phyloP scores from a whole-genome alignment of 2,888 invertebrate genomes.

The Noctuana brunneofusca region DNA sequence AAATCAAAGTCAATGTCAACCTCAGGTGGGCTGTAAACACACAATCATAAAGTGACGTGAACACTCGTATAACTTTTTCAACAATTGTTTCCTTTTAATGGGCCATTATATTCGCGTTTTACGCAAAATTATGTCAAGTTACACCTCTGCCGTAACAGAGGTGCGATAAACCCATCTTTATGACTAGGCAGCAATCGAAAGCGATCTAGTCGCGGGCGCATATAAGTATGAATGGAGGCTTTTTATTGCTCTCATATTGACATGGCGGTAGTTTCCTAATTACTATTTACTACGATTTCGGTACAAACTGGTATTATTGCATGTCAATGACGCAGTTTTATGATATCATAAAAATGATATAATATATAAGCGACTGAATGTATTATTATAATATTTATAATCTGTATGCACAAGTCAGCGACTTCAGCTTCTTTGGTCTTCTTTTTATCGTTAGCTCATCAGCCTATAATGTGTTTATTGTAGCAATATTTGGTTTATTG shows the following conservation, averaged over 20 bases:
- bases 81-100: slow-evolving; percentile 83
- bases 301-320: slow-evolving; percentile 74
- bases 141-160: slow-evolving; percentile 78
- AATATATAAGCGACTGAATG: slow-evolving; percentile 62
- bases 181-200: slow-evolving; percentile 75
- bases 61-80: slow-evolving; percentile 82
- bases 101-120: slow-evolving; percentile 81
- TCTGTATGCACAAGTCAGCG: slow-evolving; percentile 44
- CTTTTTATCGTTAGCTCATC: slow-evolving; percentile 68
- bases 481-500: slow-evolving; percentile 81
- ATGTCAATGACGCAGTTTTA: slow-evolving; percentile 72
- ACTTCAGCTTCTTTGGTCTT: slow-evolving; percentile 51
- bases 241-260: slow-evolving; percentile 80
- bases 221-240: slow-evolving; percentile 80
- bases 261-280: slow-evolving; percentile 74
- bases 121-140: slow-evolving; percentile 82
- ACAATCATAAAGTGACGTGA: slow-evolving; percentile 81
- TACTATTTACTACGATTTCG: slow-evolving; percentile 75
- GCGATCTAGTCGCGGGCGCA: slow-evolving; percentile 69
- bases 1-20: slow-evolving; percentile 82
- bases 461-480: slow-evolving; percentile 80
- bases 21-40: slow-evolving; percentile 78
- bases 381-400: too few species aligned
- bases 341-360: slow-evolving; percentile 78
- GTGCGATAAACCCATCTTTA: slow-evolving; percentile 81